Percentiles rank a stretch among this genome's conserved stretches.
Conservation (phyloP, 2,888 invertebrate species). For the Crioceris asparagi region DNA sequence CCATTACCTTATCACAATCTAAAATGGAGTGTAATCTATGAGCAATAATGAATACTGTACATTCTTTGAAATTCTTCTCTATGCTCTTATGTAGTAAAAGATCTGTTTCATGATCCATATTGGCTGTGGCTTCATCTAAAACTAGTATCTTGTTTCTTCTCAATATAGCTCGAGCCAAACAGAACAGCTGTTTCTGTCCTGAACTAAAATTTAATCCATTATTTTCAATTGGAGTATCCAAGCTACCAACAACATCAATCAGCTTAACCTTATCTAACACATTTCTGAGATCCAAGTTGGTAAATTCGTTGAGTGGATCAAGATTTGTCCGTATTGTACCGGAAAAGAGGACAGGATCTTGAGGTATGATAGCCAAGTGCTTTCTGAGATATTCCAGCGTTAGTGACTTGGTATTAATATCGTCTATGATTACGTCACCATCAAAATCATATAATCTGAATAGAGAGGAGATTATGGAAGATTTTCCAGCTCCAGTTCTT, state of each 20-base stretch:
- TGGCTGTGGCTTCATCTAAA: constrained; percentile 52
- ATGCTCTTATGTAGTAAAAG: constrained; percentile 56
- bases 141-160: constrained; percentile 39
- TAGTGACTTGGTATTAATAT: constrained; percentile 53
- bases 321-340: constrained; percentile 41
- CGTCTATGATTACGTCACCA: constrained; percentile 75
- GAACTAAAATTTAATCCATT: constrained; percentile 14
- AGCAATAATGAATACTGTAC: constrained; percentile 43
- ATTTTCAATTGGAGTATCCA: constrained; percentile 37
- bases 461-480: constrained; percentile 62
- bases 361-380: constrained; percentile 72
- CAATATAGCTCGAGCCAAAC: constrained; percentile 43
- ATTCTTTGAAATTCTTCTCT: constrained; percentile 39
- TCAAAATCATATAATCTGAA: constrained; percentile 66
- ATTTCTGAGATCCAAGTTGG: constrained; percentile 22
- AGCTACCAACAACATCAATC: constrained; percentile 43
- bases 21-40: constrained; percentile 40
- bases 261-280: constrained; percentile 30
- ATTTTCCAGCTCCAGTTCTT: constrained; percentile 74
- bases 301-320: constrained; percentile 22
- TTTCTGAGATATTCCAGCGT: constrained; percentile 63
- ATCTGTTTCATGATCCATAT: constrained; percentile 73
- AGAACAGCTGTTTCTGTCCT: constrained; percentile 43
- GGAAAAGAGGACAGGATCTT: constrained; percentile 75
- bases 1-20: constrained; percentile 44